Evolutionary conservation across 2,113 vertebrate genomes (phyloP), one percentile per base, ranked within the genome.

Genomic region (Mastomys coucha): DNA sequence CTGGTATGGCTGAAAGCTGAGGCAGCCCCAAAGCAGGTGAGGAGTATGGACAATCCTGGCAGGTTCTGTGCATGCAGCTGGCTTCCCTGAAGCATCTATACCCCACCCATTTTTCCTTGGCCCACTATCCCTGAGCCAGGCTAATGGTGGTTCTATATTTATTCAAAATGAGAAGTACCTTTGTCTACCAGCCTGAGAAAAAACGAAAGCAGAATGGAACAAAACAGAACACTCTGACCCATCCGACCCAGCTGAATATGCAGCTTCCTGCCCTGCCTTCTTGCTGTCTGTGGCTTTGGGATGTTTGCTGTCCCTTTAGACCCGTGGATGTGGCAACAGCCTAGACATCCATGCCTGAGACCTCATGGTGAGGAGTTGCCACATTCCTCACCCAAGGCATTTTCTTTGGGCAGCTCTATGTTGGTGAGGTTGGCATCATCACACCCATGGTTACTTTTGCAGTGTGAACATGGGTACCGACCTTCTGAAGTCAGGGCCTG

Each of bases 1-100:
- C 7, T 91, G 76, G 88, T 63, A 53, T n/a, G 85, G 10, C 56
- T 80, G 88, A 97, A 97, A 93, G 96, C 80, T 93, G 95, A 89
- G 96, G 94, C 89, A 95, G 93, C 75, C 93, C 88, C 91, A 75
- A 53, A 90, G 95, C 72, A 53, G 93, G 88, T 73, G 58, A 96
- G 49, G 81, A 86, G 39, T 31, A 20, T 63, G 67, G 53, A 78
- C 17, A 36, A 42, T 31, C 72, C 58, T 42, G 56, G 86, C 26
- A 42, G 53, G 36, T 49, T 70, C 39, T 20, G 1, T 2, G 31
- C 7, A 28, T 51, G 39, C 63, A 87, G 12, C 36, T 7, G n/a
- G 42, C 65, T 90, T 78, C 70, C 51, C 63, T 0, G 90, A 80
- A 33, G 12, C n/a, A 22, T 31, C 70, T 53, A 75, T n/a, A 42